These are phyloP conservation scores for Gambelia wislizenii DNA, from an alignment of 2,797 vertebrate genomes.

Conservation along the genomic window DNA sequence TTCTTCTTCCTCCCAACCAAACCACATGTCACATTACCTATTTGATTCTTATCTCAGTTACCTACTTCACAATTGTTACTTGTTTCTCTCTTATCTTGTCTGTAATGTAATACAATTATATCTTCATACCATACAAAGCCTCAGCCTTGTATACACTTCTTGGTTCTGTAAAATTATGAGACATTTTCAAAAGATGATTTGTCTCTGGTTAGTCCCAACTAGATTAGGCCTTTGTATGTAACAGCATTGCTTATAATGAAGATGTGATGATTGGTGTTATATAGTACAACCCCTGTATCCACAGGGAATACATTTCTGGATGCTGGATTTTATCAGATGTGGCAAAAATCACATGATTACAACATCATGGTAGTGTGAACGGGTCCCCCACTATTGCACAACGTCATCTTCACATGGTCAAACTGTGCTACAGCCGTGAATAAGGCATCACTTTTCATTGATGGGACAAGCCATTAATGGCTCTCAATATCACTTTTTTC, in stretches of 20 bases:
- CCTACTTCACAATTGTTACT: constrained; percentile 33
- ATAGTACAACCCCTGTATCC: no score
- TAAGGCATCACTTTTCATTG: no score
- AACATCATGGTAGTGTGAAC: no score
- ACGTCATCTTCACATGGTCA: no score
- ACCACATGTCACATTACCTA: constrained; percentile 58
- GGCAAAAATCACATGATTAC: no score
- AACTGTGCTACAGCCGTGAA: no score
- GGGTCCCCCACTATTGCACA: no score
- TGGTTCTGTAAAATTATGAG: neutral
- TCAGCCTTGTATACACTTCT: neutral
- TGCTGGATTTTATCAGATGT: no score
- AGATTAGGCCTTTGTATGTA: neutral
- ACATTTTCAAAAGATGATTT: neutral
- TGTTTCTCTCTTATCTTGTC: constrained; percentile 23
- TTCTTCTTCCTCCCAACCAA: constrained; percentile 50
- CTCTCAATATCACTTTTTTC: no score
- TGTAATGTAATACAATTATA: neutral
- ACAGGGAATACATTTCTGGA: no score
- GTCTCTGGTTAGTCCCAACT: neutral
- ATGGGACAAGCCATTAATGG: no score
- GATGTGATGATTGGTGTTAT: no score
- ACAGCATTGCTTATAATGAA: neutral
- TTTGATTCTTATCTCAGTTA: constrained; percentile 27
- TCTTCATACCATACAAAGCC: neutral